phyloP scores from a whole-genome alignment of 2,888 invertebrate genomes.

The Eremobia ochroleuca region DNA sequence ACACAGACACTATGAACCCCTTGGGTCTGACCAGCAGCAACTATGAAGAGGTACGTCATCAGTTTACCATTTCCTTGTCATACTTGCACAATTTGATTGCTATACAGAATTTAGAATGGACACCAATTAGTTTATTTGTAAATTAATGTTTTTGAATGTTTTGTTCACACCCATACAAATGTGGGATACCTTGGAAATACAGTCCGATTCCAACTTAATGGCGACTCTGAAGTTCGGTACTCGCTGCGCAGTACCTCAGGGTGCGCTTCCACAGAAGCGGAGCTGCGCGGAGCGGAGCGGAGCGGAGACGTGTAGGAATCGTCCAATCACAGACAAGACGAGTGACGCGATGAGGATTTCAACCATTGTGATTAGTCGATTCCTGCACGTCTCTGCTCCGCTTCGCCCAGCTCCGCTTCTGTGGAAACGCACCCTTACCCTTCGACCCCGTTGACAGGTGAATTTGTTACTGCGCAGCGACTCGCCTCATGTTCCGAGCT shows the following conservation, averaged over 20 bases:
- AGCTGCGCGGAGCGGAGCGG: no score
- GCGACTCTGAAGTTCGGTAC: no score
- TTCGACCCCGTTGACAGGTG: no score
- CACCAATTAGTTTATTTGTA: conserved; percentile 18
- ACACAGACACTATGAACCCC: conserved; percentile 59
- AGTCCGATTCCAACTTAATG: neutral
- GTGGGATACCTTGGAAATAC: conserved; percentile 14
- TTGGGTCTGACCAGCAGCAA: conserved; percentile 72
- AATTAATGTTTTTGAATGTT: conserved; percentile 27
- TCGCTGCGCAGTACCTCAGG: neutral
- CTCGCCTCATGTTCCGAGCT: neutral
- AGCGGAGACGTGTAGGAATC: no score
- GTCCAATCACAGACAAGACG: no score
- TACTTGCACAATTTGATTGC: conserved; percentile 27
- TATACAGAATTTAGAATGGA: conserved; percentile 37
- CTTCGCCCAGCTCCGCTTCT: no score
- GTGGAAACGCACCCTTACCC: no score
- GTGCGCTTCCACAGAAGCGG: no score
- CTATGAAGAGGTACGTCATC: conserved; percentile 78
- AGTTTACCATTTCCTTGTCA: conserved; percentile 4
- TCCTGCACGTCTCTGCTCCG: no score
- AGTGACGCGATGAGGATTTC: no score
- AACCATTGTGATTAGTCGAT: no score
- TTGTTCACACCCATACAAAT: conserved; percentile 26
- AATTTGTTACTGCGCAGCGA: neutral